Evolutionary conservation across 2,113 vertebrate genomes (phyloP).

Genomic region (Sula dactylatra): DNA sequence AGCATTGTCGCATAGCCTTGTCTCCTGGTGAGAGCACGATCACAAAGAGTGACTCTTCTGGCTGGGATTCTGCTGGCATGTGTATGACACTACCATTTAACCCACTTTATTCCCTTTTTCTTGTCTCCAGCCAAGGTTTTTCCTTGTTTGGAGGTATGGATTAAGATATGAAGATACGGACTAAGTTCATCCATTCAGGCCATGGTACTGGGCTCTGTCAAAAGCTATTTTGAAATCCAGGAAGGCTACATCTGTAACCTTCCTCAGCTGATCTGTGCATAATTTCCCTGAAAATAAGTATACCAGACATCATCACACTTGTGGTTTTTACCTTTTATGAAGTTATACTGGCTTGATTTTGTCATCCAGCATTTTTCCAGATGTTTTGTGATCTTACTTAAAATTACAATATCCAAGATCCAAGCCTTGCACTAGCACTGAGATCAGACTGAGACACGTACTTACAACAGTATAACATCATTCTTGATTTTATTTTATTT

Average conservation of each 20-base stretch:
- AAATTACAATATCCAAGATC: background rate
- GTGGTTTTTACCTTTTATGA: background rate
- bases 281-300: background rate
- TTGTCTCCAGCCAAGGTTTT: background rate
- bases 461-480: background rate
- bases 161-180: background rate
- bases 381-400: background rate
- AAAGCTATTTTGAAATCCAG: background rate
- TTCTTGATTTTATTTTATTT: background rate
- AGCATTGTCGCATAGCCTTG: fast-evolving
- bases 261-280: background rate
- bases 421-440: background rate
- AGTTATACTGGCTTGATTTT: background rate
- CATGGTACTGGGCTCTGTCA: background rate
- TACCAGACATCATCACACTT: background rate
- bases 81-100: background rate
- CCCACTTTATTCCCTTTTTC: background rate
- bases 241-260: background rate
- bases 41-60: background rate
- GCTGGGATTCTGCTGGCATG: background rate
- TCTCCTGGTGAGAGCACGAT: background rate
- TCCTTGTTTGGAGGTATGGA: background rate
- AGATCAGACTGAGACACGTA: background rate
- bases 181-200: background rate
- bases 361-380: background rate